Conservation (phyloP, 2,113 vertebrate genomes). For the Platichthys flesus region DNA sequence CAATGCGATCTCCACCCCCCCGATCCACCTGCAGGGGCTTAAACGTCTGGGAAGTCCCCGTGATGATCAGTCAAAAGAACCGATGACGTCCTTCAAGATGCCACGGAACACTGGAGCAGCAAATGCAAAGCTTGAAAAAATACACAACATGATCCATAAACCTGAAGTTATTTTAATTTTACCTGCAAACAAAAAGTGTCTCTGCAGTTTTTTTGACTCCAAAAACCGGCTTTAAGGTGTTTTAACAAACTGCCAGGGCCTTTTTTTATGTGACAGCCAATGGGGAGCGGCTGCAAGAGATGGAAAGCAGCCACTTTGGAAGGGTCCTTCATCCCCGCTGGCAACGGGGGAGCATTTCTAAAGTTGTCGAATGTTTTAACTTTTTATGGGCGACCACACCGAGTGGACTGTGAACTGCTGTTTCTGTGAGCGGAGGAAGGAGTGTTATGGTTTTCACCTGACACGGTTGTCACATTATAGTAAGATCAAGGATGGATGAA, state of each 20-base stretch:
- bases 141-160: background rate
- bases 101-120: background rate
- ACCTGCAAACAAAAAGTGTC: background rate
- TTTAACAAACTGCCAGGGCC: slow-evolving; percentile 43
- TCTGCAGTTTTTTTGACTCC: background rate
- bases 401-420: slow-evolving; percentile 21
- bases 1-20: slow-evolving; percentile 20
- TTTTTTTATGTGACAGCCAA: slow-evolving; percentile 50
- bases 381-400: slow-evolving; percentile 29
- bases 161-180: background rate
- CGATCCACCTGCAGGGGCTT: slow-evolving; percentile 46
- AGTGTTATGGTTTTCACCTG: slow-evolving; percentile 10
- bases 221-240: slow-evolving; percentile 23
- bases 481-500: slow-evolving; percentile 5
- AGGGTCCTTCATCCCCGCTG: slow-evolving; percentile 41
- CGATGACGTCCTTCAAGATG: background rate
- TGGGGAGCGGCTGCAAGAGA: slow-evolving; percentile 50
- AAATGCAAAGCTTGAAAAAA: background rate
- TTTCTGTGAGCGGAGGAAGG: slow-evolving; percentile 7
- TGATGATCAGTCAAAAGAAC: slow-evolving; percentile 6
- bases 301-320: slow-evolving; percentile 68
- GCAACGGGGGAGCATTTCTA: slow-evolving; percentile 27
- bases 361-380: slow-evolving; percentile 55
- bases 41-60: slow-evolving; percentile 20
- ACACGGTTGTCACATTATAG: slow-evolving; percentile 16